These are phyloP conservation scores for Eublepharis macularius DNA, from an alignment of 2,113 vertebrate species.

Conservation along the genomic window DNA sequence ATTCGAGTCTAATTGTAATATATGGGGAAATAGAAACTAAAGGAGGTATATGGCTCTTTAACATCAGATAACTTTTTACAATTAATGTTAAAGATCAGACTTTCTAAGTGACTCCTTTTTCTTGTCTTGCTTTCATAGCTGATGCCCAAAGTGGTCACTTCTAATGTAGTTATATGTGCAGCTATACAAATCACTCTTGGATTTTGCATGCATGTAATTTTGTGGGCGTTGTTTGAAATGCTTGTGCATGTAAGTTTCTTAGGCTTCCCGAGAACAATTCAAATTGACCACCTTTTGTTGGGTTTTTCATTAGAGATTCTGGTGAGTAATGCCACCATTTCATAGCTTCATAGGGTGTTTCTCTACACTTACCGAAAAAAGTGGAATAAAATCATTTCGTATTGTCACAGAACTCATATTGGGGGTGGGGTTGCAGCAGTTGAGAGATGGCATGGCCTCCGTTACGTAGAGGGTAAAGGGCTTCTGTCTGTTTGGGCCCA, in stretches of 20 bases:
- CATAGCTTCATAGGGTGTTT: no score
- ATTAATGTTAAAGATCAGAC: not conserved
- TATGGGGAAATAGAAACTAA: no score
- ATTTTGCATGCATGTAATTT: no score
- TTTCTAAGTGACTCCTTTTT: accelerated
- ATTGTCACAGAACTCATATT: not conserved
- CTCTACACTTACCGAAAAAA: not conserved
- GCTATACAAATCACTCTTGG: not conserved
- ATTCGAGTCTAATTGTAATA: not conserved
- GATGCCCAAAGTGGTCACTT: not conserved
- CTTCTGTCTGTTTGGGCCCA: no score
- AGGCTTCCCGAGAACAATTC: not conserved
- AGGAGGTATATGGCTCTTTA: no score
- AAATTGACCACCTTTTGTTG: not conserved
- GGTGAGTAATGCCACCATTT: not conserved
- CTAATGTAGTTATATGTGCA: not conserved
- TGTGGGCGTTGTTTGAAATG: not conserved
- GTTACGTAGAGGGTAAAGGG: no score
- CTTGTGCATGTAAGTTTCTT: not conserved
- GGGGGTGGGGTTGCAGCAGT: no score
- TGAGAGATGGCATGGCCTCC: no score
- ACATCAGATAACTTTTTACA: no score
- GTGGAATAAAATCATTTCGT: not conserved
- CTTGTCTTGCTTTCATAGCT: not conserved
- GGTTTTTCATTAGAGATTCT: not conserved